These are phyloP conservation scores for Lucilia cuprina DNA, from an alignment of 1,140 invertebrate genomes.

Conservation along the genomic window DNA sequence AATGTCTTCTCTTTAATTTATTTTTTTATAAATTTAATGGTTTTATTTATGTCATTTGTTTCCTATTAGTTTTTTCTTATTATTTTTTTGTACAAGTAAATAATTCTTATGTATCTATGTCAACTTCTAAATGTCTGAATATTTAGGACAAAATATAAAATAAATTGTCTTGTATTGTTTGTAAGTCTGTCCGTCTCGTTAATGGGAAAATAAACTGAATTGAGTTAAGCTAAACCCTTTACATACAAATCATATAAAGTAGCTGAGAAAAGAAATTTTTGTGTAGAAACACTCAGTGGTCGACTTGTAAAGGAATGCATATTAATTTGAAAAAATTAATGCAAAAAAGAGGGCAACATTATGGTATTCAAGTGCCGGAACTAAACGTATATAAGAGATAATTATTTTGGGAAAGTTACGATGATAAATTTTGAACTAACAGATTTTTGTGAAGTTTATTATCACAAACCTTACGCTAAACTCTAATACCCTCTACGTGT, in stretches of 20 bases:
- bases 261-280: not conserved
- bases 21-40: not conserved
- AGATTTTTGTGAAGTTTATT: too few species aligned
- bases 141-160: not conserved
- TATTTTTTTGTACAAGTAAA: not conserved
- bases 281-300: not conserved
- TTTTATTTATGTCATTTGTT: not conserved
- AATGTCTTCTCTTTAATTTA: not conserved
- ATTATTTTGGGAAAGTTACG: too few species aligned
- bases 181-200: not conserved
- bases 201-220: not conserved
- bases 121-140: not conserved
- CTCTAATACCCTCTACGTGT: too few species aligned
- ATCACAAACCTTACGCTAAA: too few species aligned
- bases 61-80: not conserved
- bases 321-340: not conserved
- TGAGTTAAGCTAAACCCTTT: not conserved
- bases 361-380: too few species aligned
- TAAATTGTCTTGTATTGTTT: conserved; percentile 3
- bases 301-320: not conserved
- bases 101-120: not conserved
- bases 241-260: not conserved
- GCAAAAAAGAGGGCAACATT: too few species aligned
- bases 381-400: too few species aligned
- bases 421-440: too few species aligned